Conservation (phyloP, 2,797 vertebrate genomes). For the Catharus ustulatus region DNA sequence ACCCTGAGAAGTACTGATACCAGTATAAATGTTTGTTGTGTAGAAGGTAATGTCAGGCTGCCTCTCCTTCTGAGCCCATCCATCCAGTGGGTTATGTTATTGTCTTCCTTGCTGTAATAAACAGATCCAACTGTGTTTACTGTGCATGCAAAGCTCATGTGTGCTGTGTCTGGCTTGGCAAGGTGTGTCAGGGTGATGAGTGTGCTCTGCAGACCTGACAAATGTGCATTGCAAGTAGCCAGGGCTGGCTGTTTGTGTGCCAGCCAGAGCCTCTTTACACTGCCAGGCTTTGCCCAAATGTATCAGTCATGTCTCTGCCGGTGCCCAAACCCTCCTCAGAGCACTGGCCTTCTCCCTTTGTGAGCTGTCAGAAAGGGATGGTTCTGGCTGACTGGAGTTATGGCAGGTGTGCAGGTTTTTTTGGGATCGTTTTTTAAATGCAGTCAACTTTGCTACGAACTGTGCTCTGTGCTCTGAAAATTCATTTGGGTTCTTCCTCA, state of each 20-base stretch:
- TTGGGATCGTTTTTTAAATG: background rate
- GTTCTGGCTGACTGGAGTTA: background rate
- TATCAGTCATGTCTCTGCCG: background rate
- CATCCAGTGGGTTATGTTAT: background rate
- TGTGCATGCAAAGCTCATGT: background rate
- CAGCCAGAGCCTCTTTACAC: background rate
- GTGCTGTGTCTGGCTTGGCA: background rate
- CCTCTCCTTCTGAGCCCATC: background rate
- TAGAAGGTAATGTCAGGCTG: background rate
- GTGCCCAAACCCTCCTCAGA: background rate
- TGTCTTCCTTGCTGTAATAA: background rate
- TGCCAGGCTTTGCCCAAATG: background rate
- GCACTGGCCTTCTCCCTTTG: background rate
- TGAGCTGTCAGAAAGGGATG: background rate
- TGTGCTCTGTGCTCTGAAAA: rapidly evolving
- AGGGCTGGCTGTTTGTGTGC: background rate
- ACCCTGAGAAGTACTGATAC: background rate
- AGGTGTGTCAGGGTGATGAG: background rate
- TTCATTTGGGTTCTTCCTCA: background rate
- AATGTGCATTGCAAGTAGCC: background rate
- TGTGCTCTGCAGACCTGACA: background rate
- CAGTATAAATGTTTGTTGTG: background rate
- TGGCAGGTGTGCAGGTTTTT: background rate
- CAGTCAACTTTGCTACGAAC: background rate
- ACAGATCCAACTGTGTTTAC: background rate